These are phyloP conservation scores for Mizuhopecten yessoensis DNA, from an alignment of 1,140 invertebrate species.

Conservation along the genomic window DNA sequence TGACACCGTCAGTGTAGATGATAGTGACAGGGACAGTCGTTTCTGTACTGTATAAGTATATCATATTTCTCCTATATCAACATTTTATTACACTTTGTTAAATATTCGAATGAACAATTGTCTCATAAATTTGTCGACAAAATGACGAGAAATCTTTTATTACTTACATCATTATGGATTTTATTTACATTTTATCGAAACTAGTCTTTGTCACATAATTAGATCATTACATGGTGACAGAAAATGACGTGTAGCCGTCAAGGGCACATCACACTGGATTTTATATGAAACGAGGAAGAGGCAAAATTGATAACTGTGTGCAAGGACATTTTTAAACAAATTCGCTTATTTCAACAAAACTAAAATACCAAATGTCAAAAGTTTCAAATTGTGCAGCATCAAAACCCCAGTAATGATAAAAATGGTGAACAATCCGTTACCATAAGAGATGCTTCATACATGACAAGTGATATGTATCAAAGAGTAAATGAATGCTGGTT, in stretches of 20 bases:
- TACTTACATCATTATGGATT: neutral
- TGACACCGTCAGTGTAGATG: neutral
- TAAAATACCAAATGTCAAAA: neutral
- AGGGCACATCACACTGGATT: neutral
- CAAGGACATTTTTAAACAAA: neutral
- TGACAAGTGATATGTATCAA: too few species aligned
- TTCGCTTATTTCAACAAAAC: neutral
- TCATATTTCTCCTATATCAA: neutral
- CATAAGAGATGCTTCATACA: too few species aligned
- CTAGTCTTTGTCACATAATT: neutral
- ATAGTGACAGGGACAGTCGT: neutral
- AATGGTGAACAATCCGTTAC: too few species aligned
- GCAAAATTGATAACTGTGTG: neutral
- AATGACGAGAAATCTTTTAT: neutral
- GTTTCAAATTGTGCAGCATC: too few species aligned
- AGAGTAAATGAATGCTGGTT: too few species aligned
- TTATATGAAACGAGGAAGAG: neutral
- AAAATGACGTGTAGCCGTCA: neutral
- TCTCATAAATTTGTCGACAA: conserved; percentile 19
- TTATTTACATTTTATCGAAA: conserved; percentile 7
- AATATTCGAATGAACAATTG: neutral
- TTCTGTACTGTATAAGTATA: neutral
- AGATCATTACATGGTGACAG: neutral
- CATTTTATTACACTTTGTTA: neutral
- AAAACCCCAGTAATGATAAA: too few species aligned